Percentiles rank a stretch among this genome's conserved stretches.
Evolutionary conservation across 2,113 vertebrate species (phyloP).

Genomic region (Boulengeromyrus knoepffleri): DNA sequence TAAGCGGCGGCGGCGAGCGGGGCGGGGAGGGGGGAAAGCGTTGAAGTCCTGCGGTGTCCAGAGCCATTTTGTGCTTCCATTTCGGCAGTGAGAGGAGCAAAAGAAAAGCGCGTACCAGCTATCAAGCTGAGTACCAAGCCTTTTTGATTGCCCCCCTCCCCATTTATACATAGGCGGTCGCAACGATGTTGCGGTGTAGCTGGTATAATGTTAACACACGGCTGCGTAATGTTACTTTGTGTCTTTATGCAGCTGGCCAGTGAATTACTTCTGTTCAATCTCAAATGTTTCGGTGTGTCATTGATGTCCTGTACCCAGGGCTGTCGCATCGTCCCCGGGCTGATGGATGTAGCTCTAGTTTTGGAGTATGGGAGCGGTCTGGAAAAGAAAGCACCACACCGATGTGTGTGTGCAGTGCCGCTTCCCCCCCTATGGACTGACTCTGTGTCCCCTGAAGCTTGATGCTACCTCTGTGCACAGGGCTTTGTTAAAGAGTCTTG

Average conservation of each 20-base stretch:
- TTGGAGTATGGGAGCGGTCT: not conserved
- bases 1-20: slow-evolving; percentile 35
- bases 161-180: not conserved
- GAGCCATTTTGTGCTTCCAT: slow-evolving; percentile 53
- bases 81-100: not conserved
- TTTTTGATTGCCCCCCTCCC: not conserved
- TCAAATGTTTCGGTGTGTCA: not conserved
- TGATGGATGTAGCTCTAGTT: not conserved
- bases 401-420: not conserved
- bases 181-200: not conserved
- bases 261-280: not conserved
- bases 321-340: not conserved
- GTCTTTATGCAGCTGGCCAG: not conserved
- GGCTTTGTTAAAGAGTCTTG: not conserved
- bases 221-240: not conserved
- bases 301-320: not conserved
- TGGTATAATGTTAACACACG: not conserved
- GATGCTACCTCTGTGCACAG: not conserved
- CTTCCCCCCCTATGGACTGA: not conserved
- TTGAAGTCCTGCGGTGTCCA: slow-evolving; percentile 47
- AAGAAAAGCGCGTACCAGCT: slow-evolving; percentile 9
- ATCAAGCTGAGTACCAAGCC: not conserved
- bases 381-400: not conserved
- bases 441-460: not conserved
- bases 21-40: not conserved